Base-by-base conservation (phyloP, 2,888 invertebrate species). In the Drosophila aldrichi region DNA sequence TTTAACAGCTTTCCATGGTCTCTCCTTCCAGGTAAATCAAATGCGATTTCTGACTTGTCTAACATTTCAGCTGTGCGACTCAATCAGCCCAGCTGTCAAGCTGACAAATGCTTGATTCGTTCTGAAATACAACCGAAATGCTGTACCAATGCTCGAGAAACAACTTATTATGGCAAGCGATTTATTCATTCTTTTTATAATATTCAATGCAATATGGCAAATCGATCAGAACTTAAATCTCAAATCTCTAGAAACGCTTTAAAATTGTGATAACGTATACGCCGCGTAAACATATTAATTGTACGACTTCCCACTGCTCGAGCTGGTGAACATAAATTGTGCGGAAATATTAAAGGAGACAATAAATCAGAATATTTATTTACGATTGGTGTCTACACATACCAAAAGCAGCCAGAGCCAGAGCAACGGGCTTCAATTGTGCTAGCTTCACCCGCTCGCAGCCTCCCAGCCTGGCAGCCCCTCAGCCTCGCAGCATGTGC, bases 361-460 rank as follows among this genome's bases (percentile, higher is more conserved):
- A 77, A 79, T 83, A 88, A 88, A 88, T 85, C 88, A 85, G 74
- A 82, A 88, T 74, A 75, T 82, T 78, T 87, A 69, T 88, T 77
- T 80, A 80, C 82, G 73, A 74, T 75, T 73, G 54, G 48, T 70
- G 82, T 82, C 85, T 72, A 69, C 48, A 48, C 18, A 48, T 71
- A 46, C 58, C 62, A 79, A 81, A 79, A 66, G 68, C 77, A 48
- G n/a, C 29, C 9, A 5, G 29, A 29, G 67, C 65, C 77, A 60
- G n/a, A n/a, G 70, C 70, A 66, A 68, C 63, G 57, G 56, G 6
- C 16, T 20, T 18, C 29, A 14, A 52, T 20, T 16, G 36, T 40
- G 16, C 38, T 41, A n/a, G 38, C 18, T 41, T n/a, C n/a, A 40
- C 36, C 25, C 44, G 44, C 41, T 48, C 38, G 22, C 48, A 46